phyloP scores from a whole-genome alignment of 2,888 invertebrate genomes.

The Machimus rusticus region DNA sequence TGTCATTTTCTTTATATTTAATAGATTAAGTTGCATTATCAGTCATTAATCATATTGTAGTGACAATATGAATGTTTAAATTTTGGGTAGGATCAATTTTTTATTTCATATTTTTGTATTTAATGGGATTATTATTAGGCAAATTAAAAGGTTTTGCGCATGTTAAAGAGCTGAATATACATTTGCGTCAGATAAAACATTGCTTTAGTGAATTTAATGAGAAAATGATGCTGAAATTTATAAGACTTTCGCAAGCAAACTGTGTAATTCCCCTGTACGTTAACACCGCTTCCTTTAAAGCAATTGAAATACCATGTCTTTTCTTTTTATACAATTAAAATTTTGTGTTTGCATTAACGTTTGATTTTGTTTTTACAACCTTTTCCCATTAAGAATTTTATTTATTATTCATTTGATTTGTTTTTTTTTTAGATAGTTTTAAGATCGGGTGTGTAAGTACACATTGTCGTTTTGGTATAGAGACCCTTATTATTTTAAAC shows the following conservation, averaged over 20 bases:
- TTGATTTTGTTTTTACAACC: neutral
- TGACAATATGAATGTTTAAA: constrained; percentile 18
- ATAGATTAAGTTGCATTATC: neutral
- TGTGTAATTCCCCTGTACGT: neutral
- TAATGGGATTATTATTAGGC: neutral
- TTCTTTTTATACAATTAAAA: neutral
- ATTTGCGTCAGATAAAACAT: neutral
- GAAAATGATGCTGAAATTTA: neutral
- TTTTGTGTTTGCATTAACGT: neutral
- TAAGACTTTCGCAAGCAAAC: neutral
- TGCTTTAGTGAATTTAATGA: neutral
- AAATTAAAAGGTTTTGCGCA: neutral
- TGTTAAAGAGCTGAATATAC: neutral
- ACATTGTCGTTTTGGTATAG: no score
- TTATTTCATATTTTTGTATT: neutral
- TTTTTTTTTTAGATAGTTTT: no score
- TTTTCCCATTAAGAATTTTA: neutral
- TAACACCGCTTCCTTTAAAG: neutral
- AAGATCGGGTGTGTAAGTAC: no score
- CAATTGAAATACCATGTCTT: neutral
- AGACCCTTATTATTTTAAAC: no score
- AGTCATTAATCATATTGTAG: constrained; percentile 18
- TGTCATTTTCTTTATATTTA: constrained; percentile 1
- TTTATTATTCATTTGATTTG: neutral
- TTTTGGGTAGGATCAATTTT: neutral